A percentile compares a stretch with the other conserved stretches of the same genome.
Evolutionary conservation across 2,797 vertebrate genomes (phyloP).

Genomic region (Denticeps clupeoides): DNA sequence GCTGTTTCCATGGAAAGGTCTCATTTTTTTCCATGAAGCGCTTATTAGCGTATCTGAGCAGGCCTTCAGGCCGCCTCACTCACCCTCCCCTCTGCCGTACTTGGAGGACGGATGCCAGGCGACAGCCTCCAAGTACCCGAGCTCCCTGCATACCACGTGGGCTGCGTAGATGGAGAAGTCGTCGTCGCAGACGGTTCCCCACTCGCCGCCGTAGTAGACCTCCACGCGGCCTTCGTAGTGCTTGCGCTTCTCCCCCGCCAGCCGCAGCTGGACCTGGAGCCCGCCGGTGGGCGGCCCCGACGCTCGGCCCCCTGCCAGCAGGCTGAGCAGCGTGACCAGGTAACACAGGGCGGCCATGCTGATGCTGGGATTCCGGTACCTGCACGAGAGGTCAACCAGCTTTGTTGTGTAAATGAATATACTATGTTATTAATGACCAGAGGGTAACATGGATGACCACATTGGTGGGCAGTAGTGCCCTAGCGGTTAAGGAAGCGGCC

Average conservation of each 20-base stretch:
- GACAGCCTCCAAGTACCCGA: conserved; percentile 74
- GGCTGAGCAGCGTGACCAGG: conserved; percentile 29
- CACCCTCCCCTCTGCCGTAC: conserved; percentile 85
- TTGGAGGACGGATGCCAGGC: conserved; percentile 78
- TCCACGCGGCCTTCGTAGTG: conserved; percentile 84
- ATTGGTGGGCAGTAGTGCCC: too few species aligned
- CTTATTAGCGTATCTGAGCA: neutral
- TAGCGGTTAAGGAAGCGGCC: too few species aligned
- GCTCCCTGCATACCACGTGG: conserved; percentile 76
- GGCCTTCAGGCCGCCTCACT: conserved; percentile 17
- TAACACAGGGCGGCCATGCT: conserved; percentile 25
- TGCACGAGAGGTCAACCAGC: too few species aligned
- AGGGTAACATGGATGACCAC: too few species aligned
- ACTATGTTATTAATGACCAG: too few species aligned
- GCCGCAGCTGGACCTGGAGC: conserved; percentile 69
- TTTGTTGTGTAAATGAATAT: too few species aligned
- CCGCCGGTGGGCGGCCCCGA: conserved; percentile 30
- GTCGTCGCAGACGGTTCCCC: conserved; percentile 92
- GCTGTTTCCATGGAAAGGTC: conserved; percentile 31
- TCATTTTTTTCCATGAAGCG: too few species aligned
- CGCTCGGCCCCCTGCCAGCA: conserved; percentile 32
- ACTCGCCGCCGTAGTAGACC: conserved; percentile 72
- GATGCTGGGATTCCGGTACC: neutral
- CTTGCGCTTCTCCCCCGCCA: conserved; percentile 78
- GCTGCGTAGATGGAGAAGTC: conserved; percentile 85